These are phyloP conservation scores for Bembecia ichneumoniformis DNA, from an alignment of 2,888 invertebrate genomes.

Conservation along the genomic window DNA sequence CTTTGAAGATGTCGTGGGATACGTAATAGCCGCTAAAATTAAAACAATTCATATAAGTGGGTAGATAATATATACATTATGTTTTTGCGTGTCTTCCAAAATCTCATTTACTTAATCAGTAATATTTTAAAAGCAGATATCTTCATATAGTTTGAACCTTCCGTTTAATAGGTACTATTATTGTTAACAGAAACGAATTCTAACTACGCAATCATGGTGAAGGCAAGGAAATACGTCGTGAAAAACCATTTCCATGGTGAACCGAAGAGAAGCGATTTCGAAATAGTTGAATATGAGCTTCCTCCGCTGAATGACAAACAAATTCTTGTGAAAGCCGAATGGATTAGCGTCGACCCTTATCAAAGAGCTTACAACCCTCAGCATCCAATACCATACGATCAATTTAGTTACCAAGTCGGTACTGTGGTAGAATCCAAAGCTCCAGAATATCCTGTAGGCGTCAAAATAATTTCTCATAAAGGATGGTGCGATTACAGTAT, in stretches of 20 bases:
- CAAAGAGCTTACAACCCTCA: conserved; percentile 23
- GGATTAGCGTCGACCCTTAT: conserved; percentile 40
- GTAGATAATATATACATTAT: too few species aligned
- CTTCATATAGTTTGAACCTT: too few species aligned
- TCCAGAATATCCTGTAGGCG: conserved; percentile 68
- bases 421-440: conserved; percentile 71
- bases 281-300: conserved; percentile 73
- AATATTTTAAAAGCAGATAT: too few species aligned
- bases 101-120: too few species aligned
- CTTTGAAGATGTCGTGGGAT: too few species aligned
- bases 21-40: too few species aligned
- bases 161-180: too few species aligned
- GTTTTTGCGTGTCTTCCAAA: too few species aligned
- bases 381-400: conserved; percentile 34
- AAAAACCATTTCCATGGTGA: conserved; percentile 69
- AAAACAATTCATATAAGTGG: too few species aligned
- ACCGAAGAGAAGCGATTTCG: conserved; percentile 71
- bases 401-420: conserved; percentile 13
- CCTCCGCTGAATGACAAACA: conserved; percentile 73
- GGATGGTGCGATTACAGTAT: conserved; percentile 70
- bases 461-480: conserved; percentile 60
- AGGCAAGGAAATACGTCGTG: conserved; percentile 71
- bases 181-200: too few species aligned
- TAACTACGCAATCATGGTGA: conserved; percentile 40
- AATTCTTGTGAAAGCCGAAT: conserved; percentile 32